Base-by-base conservation (phyloP, 1,140 invertebrate species). In the Batillaria attramentaria region DNA sequence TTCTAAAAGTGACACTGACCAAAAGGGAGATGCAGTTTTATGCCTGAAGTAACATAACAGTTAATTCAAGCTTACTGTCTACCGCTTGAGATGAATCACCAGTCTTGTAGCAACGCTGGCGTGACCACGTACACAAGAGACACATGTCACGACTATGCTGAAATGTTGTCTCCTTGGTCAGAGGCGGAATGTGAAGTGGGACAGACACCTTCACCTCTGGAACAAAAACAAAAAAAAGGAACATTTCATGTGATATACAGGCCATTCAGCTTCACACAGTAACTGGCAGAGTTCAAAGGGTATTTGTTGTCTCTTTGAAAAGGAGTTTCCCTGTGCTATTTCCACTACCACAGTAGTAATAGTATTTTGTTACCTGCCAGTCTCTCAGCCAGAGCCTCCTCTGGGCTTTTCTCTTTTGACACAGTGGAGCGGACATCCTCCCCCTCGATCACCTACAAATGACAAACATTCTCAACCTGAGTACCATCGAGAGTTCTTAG, bases 401-500 rank as follows among this genome's bases (percentile, higher is more conserved):
- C 68, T 46, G 77, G 50, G n/a, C 65, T 70, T n/a, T 50, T 41
- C 62, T 69, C 43, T 20, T 69, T 57, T 31, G 24, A 57, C 37
- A 79, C 62, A 35, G 82, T 77, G 60, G 86, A 85, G 35, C 87
- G 66, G 31, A 77, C 77, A 39, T 89, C 88, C 80, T 90, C 89
- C 66, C 88, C 89, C 81, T 89, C 89, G 79, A 85, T 82, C 13
- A 90, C 89, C 89, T 90, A 33, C 18, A 75, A 79, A 62, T 31
- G 33, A 13, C n/a, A 31, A 31, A 62, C 24, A 62, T 1, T 62
- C 24, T 4, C 24, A 31, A 10, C n/a, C n/a, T n/a, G n/a, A n/a
- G n/a, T n/a, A n/a, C n/a, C n/a, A n/a, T n/a, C n/a, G n/a, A n/a
- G n/a, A n/a, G n/a, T n/a, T n/a, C n/a, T n/a, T n/a, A n/a, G n/a